Percentiles rank a stretch among this genome's conserved stretches.
Evolutionary conservation across 2,113 vertebrate genomes (phyloP).

Genomic region (Brevimyrus niger): DNA sequence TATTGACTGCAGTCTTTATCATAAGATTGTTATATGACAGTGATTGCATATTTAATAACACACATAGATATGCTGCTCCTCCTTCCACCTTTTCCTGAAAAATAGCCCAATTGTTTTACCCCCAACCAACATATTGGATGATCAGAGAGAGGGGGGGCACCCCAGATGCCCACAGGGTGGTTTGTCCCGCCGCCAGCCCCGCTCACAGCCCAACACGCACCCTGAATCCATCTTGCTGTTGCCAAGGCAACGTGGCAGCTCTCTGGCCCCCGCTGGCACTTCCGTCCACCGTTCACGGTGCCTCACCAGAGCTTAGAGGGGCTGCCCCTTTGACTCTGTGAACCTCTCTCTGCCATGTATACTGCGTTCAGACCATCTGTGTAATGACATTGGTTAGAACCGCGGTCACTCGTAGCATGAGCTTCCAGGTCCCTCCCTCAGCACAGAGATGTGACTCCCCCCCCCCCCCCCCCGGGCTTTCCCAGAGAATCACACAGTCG

Average conservation of each 20-base stretch:
- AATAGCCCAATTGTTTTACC: neutral
- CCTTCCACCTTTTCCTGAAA: neutral
- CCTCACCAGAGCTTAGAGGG: neutral
- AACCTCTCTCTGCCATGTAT: neutral
- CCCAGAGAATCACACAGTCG: neutral
- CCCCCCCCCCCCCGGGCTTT: neutral
- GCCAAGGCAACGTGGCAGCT: constrained; percentile 51
- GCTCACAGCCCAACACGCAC: constrained; percentile 49
- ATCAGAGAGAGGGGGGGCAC: neutral
- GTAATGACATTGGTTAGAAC: neutral
- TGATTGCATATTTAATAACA: neutral
- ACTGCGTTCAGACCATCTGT: neutral
- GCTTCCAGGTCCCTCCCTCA: neutral
- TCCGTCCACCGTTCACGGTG: constrained; percentile 54
- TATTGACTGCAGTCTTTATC: neutral
- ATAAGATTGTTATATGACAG: neutral
- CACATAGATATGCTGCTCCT: neutral
- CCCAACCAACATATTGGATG: neutral
- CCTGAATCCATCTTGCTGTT: constrained; percentile 57
- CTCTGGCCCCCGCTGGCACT: constrained; percentile 47
- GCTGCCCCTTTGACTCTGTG: neutral
- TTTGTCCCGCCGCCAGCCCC: neutral
- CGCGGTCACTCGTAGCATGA: neutral
- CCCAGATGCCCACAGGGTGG: neutral
- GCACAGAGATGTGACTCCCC: neutral